Evolutionary conservation across 1,140 invertebrate genomes (phyloP).

Genomic region (Scaptomyza hsui): DNA sequence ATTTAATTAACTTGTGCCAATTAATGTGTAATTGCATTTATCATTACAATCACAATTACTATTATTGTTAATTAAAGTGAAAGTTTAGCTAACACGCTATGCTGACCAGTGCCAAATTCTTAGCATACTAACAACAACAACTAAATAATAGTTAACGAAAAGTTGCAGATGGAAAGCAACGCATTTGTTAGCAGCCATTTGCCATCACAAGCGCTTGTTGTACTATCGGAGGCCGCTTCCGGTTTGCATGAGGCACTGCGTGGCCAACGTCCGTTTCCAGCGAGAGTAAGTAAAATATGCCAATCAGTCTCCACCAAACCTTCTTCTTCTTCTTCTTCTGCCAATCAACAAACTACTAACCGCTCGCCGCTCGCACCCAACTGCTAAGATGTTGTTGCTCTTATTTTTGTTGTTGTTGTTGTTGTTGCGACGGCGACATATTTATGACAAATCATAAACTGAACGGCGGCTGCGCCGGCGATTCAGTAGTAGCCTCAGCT

Average conservation of each 20-base stretch:
- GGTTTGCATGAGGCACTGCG: constrained; percentile 89
- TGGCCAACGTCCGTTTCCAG: constrained; percentile 89
- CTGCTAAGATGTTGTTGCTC: constrained; percentile 2
- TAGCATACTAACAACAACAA: constrained; percentile 36
- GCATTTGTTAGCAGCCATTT: constrained; percentile 86
- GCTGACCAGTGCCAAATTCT: constrained; percentile 53
- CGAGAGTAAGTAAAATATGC: constrained; percentile 75
- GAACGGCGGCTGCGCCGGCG: constrained; percentile 11
- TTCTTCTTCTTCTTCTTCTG: constrained; percentile 10
- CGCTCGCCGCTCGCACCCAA: constrained; percentile 11
- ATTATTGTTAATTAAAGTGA: constrained; percentile 51
- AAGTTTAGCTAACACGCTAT: constrained; percentile 55
- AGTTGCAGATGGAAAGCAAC: constrained; percentile 84
- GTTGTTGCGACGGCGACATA: constrained; percentile 54
- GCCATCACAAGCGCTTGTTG: constrained; percentile 91
- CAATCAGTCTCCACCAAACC: constrained; percentile 17
- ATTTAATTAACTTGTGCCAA: constrained; percentile 48
- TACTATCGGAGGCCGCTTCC: constrained; percentile 90
- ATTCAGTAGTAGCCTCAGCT: neutral
- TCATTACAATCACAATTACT: constrained; percentile 35
- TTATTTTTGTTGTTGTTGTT: neutral
- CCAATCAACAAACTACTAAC: constrained; percentile 16
- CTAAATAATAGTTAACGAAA: constrained; percentile 20
- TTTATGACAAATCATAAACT: constrained; percentile 81
- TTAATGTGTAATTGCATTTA: constrained; percentile 48